Evolutionary conservation across 2,888 invertebrate genomes (phyloP).

Genomic region (Netelia virgata): DNA sequence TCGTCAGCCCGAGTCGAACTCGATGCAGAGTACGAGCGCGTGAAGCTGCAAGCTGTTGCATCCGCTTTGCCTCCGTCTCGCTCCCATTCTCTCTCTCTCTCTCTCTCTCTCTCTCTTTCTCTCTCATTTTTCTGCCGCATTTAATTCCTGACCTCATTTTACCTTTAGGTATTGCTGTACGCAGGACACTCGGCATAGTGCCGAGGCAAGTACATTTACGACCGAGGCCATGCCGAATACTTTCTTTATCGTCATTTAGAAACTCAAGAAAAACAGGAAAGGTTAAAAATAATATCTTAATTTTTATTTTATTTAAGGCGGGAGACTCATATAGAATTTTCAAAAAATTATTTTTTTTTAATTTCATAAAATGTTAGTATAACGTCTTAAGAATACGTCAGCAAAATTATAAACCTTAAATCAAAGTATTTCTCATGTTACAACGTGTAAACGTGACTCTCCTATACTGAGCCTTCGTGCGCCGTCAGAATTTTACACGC

Average conservation of each 20-base stretch:
- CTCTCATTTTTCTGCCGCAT: neutral
- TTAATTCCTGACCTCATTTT: neutral
- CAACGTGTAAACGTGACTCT: no score
- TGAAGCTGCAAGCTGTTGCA: constrained; percentile 82
- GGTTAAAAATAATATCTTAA: neutral
- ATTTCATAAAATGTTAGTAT: no score
- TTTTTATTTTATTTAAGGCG: no score
- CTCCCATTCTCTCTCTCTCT: constrained; percentile 22
- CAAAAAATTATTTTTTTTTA: no score
- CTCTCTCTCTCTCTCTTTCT: constrained; percentile 8
- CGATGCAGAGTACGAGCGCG: constrained; percentile 63
- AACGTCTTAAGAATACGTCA: no score
- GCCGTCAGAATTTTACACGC: no score
- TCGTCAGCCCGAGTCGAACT: constrained; percentile 69
- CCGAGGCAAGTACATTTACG: no score
- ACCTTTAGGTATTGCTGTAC: constrained; percentile 1
- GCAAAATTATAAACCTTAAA: no score
- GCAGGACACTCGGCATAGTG: no score
- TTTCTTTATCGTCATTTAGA: neutral
- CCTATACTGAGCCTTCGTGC: no score
- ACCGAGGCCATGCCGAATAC: neutral
- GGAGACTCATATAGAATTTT: no score
- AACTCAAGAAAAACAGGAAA: neutral
- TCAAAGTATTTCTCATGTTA: no score
- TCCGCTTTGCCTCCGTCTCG: constrained; percentile 75